Evolutionary conservation across 1,140 invertebrate genomes (phyloP).

Genomic region (Anastatus disparis): DNA sequence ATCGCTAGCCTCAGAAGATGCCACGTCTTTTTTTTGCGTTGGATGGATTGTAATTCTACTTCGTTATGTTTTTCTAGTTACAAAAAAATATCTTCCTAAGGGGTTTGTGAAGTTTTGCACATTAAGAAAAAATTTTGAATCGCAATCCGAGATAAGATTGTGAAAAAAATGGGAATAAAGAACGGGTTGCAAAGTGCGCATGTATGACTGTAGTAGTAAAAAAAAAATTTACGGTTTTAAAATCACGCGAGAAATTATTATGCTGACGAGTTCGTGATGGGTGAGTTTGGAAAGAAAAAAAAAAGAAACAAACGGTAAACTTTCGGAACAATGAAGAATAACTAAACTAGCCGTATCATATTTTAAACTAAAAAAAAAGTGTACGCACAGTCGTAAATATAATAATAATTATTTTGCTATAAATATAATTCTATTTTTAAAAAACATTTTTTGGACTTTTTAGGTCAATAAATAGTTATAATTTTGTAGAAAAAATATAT

Average conservation of each 20-base stretch:
- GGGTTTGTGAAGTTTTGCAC: background rate
- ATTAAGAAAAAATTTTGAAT: slow-evolving; percentile 13
- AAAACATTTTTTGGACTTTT: too few relatives aligned
- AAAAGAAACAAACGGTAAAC: slow-evolving; percentile 32
- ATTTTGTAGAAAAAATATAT: too few relatives aligned
- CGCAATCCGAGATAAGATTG: slow-evolving; percentile 31
- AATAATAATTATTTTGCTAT: too few relatives aligned
- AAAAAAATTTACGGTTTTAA: slow-evolving; percentile 68
- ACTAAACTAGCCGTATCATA: background rate
- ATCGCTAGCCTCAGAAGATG: slow-evolving; percentile 49
- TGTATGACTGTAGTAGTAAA: background rate
- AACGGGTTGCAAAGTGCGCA: slow-evolving; percentile 36
- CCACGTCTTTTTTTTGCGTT: slow-evolving; percentile 26
- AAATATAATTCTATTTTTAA: too few relatives aligned
- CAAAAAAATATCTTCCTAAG: slow-evolving; percentile 46
- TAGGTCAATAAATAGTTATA: too few relatives aligned
- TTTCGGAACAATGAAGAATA: slow-evolving; percentile 22
- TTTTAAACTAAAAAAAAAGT: background rate
- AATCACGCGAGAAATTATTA: slow-evolving; percentile 68
- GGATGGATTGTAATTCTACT: slow-evolving; percentile 51
- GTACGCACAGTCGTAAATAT: background rate
- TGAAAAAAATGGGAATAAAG: slow-evolving; percentile 13
- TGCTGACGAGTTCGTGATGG: slow-evolving; percentile 37
- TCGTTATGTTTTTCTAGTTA: slow-evolving; percentile 51
- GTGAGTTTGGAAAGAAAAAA: background rate